Evolutionary conservation across 2,797 vertebrate genomes (phyloP).

Genomic region (Gobionotothen gibberifrons): DNA sequence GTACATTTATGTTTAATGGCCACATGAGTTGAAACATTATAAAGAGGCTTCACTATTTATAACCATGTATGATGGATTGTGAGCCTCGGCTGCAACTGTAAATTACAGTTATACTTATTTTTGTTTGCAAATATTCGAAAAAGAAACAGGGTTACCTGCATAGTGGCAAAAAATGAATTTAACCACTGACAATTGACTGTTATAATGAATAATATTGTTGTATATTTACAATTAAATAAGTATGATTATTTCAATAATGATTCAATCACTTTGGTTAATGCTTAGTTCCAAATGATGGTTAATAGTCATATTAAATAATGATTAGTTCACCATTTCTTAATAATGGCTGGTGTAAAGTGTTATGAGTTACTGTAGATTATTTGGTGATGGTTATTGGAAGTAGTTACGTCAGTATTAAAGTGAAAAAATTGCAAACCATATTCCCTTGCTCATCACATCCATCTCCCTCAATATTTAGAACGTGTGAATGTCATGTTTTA

Average conservation of each 20-base stretch:
- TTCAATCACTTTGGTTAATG: conserved; percentile 10
- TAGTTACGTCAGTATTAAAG: conserved; percentile 20
- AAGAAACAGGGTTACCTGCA: not conserved
- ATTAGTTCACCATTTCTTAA: conserved; percentile 62
- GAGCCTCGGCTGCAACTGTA: not conserved
- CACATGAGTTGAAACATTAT: not conserved
- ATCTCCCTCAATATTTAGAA: conserved; percentile 48
- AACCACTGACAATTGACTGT: not conserved
- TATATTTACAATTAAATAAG: conserved; percentile 4
- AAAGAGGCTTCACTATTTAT: not conserved
- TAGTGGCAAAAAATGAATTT: not conserved
- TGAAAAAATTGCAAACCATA: conserved; percentile 33
- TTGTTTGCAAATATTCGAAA: conserved; percentile 4
- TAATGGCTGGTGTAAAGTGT: conserved; percentile 37
- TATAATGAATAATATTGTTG: not conserved
- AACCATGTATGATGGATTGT: conserved; percentile 18
- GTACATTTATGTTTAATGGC: not conserved
- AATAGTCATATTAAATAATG: conserved; percentile 54
- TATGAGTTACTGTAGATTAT: conserved; percentile 22
- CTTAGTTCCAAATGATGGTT: not conserved
- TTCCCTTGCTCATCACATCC: conserved; percentile 16
- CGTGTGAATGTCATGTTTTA: conserved; percentile 59
- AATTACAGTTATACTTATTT: not conserved
- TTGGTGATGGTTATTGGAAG: conserved; percentile 38
- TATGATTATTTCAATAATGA: conserved; percentile 4